These are phyloP conservation scores for Lucifuga dentata DNA, from an alignment of 2,113 vertebrate species.

Conservation along the genomic window DNA sequence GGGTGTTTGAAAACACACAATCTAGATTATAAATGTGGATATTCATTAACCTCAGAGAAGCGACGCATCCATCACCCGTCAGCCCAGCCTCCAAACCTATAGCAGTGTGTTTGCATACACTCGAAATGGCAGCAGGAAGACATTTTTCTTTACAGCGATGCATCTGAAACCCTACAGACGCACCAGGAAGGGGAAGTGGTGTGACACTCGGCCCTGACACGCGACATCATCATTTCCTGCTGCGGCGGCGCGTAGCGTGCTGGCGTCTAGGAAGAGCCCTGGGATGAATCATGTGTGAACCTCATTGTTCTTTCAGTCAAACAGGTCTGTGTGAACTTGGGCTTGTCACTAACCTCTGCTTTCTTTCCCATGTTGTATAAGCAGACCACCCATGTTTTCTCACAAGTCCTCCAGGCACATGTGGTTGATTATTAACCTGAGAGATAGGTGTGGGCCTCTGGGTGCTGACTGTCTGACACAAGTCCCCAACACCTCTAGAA, in stretches of 20 bases:
- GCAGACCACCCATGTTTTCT: conserved; percentile 46
- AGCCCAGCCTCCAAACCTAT: neutral
- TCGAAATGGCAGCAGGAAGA: conserved; percentile 62
- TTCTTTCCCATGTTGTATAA: conserved; percentile 73
- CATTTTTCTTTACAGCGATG: conserved; percentile 45
- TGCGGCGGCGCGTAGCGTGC: conserved; percentile 12
- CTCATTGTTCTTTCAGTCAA: conserved; percentile 77
- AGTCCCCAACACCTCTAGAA: conserved; percentile 2
- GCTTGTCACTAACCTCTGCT: conserved; percentile 61
- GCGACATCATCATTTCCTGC: conserved; percentile 58
- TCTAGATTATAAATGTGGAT: conserved; percentile 42
- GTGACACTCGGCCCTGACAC: conserved; percentile 38
- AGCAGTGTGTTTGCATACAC: conserved; percentile 43
- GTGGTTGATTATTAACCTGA: conserved; percentile 55
- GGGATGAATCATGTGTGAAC: conserved; percentile 76
- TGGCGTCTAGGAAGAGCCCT: conserved; percentile 71
- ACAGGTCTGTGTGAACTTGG: conserved; percentile 47
- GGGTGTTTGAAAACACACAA: conserved; percentile 38
- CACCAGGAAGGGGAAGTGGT: conserved; percentile 64
- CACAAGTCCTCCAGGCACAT: conserved; percentile 50
- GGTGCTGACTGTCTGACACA: conserved; percentile 14
- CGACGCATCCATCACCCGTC: conserved; percentile 53
- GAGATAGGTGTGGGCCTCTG: conserved; percentile 45
- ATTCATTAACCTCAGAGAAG: conserved; percentile 50
- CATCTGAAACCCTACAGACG: neutral